Evolutionary conservation across 2,797 vertebrate species (phyloP).

Genomic region (Prunella strophiata): DNA sequence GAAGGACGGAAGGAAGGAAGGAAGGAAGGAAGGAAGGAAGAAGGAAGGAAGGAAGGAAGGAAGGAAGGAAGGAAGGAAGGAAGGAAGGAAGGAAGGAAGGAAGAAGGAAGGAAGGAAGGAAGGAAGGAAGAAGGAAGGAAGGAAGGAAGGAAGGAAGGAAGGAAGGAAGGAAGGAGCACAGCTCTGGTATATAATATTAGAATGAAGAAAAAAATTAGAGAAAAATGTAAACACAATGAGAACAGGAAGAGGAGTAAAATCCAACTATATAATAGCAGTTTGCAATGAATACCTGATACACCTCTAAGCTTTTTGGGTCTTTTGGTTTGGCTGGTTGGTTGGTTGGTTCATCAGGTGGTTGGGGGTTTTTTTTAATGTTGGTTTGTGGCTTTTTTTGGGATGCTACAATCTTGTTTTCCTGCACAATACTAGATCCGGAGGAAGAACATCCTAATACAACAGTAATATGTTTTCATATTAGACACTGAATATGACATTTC

Average conservation of each 20-base stretch:
- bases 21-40: neutral
- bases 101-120: no score
- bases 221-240: neutral
- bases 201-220: neutral
- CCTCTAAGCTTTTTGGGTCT: neutral
- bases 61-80: neutral
- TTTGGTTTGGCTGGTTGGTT: neutral
- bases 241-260: neutral
- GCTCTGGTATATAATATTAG: neutral
- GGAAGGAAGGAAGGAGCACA: neutral
- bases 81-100: no score
- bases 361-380: rapidly evolving
- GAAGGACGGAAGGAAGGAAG: neutral
- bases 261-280: neutral
- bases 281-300: neutral
- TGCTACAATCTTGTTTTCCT: neutral
- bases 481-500: neutral
- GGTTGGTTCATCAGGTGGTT: neutral
- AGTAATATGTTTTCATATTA: neutral
- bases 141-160: neutral
- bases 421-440: neutral
- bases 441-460: neutral
- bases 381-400: rapidly evolving
- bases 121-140: neutral
- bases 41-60: neutral